Evolutionary conservation across 2,113 vertebrate species (phyloP).

Genomic region (Isichthys henryi): DNA sequence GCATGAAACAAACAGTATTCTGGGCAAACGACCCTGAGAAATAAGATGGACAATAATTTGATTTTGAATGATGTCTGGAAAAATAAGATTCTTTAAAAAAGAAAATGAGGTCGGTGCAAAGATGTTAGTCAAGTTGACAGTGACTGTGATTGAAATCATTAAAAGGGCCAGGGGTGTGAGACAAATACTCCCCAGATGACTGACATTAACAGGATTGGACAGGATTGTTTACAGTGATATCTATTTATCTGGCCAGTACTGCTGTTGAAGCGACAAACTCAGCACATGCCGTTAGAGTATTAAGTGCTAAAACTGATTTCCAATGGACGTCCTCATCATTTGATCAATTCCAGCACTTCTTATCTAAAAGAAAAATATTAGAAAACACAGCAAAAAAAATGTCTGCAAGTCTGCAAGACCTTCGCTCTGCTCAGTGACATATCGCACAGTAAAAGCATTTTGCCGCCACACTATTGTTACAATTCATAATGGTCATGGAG

Average conservation of each 20-base stretch:
- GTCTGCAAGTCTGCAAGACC: not conserved
- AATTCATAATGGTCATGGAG: constrained; percentile 27
- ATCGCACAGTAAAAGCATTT: not conserved
- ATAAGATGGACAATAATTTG: not conserved
- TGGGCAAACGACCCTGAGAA: not conserved
- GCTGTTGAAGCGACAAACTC: not conserved
- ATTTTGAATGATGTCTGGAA: not conserved
- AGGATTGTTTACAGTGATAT: not conserved
- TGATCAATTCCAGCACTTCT: not conserved
- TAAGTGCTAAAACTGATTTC: not conserved
- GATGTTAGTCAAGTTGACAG: not conserved
- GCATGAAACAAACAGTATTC: not conserved
- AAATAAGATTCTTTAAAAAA: not conserved
- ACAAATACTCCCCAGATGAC: not conserved
- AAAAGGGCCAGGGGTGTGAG: not conserved
- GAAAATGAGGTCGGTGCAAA: not conserved
- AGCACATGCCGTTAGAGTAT: not conserved
- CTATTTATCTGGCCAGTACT: not conserved
- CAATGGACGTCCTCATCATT: not conserved
- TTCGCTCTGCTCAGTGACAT: constrained; percentile 11
- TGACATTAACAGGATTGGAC: not conserved
- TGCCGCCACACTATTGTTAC: constrained; percentile 22
- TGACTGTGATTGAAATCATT: not conserved
- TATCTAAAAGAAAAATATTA: not conserved
- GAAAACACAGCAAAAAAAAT: not conserved